Conservation (phyloP, 2,888 invertebrate genomes). For the Mechanitis mazaeus region DNA sequence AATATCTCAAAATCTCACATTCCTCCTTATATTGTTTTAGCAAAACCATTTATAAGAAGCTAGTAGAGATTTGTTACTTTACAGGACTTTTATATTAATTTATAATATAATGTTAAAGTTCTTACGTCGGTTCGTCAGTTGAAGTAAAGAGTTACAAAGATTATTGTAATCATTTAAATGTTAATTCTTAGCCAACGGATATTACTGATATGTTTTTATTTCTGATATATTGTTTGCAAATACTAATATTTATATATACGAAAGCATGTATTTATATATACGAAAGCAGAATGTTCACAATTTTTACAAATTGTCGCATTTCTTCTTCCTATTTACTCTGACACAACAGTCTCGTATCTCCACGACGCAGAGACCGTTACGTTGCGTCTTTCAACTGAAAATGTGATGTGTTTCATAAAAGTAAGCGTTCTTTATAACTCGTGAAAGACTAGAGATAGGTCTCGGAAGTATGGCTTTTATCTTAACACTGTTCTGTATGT, state of each 20-base stretch:
- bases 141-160: too few relatives aligned
- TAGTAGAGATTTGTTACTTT: not conserved
- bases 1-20: constrained; percentile 52
- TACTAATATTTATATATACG: too few relatives aligned
- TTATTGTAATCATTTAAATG: too few relatives aligned
- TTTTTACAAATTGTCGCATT: not conserved
- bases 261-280: too few relatives aligned
- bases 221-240: too few relatives aligned
- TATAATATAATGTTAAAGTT: too few relatives aligned
- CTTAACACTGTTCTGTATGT: not conserved
- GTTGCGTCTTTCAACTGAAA: constrained; percentile 20
- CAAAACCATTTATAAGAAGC: constrained; percentile 4
- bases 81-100: not conserved
- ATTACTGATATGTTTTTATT: too few relatives aligned
- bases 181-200: too few relatives aligned
- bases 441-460: constrained; percentile 14
- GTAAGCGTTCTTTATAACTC: constrained; percentile 19
- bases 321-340: constrained; percentile 5
- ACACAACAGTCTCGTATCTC: constrained; percentile 2
- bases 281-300: not conserved
- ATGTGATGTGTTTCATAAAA: constrained; percentile 18
- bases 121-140: too few relatives aligned
- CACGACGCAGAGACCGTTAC: constrained; percentile 1
- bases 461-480: constrained; percentile 9
- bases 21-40: constrained; percentile 44